Percentiles rank a stretch among this genome's conserved stretches.
phyloP scores from a whole-genome alignment of 2,888 invertebrate species.

The Eretmocerus hayati region DNA sequence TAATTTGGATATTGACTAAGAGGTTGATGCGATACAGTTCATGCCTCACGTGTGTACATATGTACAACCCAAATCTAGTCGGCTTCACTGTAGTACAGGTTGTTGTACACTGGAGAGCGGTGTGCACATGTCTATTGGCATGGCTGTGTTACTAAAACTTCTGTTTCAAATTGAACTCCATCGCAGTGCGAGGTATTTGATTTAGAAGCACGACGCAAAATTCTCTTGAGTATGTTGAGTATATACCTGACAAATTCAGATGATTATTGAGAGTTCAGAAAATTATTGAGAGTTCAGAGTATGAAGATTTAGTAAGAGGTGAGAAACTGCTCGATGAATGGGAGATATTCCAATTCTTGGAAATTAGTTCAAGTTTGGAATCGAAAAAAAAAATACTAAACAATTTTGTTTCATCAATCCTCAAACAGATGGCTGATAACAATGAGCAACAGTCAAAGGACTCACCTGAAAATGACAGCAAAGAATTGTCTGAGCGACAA shows the following conservation, averaged over 20 bases:
- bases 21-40: conserved; percentile 3
- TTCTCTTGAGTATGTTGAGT: conserved; percentile 6
- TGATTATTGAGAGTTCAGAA: neutral
- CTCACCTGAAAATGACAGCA: neutral
- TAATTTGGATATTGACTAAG: conserved; percentile 17
- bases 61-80: conserved; percentile 24
- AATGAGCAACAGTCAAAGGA: neutral
- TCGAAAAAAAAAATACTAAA: conserved; percentile 12
- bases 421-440: conserved; percentile 18
- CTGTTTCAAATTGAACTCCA: conserved; percentile 14
- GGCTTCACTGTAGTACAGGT: conserved; percentile 15
- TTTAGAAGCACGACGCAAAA: conserved; percentile 17
- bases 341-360: neutral
- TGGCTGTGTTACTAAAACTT: conserved; percentile 17
- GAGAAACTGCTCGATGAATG: neutral
- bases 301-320: too few species aligned
- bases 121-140: conserved; percentile 17
- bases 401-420: conserved; percentile 14
- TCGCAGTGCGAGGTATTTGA: conserved; percentile 18
- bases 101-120: conserved; percentile 15
- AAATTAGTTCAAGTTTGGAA: neutral
- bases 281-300: neutral
- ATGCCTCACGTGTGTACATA: conserved; percentile 22
- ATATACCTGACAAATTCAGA: neutral
- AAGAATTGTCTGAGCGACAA: too few species aligned